Evolutionary conservation across 1,140 invertebrate genomes (phyloP).

Genomic region (Zaprionus camerounensis): DNA sequence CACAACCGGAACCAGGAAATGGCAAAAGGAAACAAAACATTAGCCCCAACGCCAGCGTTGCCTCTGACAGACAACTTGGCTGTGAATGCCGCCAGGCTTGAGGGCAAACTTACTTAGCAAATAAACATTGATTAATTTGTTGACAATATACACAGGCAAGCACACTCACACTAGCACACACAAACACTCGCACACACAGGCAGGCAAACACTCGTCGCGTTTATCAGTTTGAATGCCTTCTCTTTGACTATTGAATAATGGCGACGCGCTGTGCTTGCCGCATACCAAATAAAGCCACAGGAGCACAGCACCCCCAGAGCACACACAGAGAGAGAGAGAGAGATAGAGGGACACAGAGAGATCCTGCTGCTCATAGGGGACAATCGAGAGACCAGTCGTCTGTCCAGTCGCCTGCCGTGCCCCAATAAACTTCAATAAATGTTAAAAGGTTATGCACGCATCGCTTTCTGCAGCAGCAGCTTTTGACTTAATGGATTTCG

Average conservation of each 20-base stretch:
- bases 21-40: slow-evolving; percentile 79
- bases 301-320: neutral
- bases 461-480: slow-evolving; percentile 26
- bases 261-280: slow-evolving; percentile 49
- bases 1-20: slow-evolving; percentile 70
- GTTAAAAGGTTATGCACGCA: slow-evolving; percentile 78
- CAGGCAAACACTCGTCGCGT: slow-evolving; percentile 14
- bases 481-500: slow-evolving; percentile 77
- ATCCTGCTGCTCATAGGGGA: neutral
- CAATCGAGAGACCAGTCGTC: neutral
- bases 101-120: slow-evolving; percentile 83
- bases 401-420: slow-evolving; percentile 4
- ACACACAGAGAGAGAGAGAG: neutral
- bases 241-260: slow-evolving; percentile 76
- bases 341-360: neutral
- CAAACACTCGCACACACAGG: slow-evolving; percentile 21
- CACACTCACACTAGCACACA: slow-evolving; percentile 20
- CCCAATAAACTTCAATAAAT: slow-evolving; percentile 81
- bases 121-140: slow-evolving; percentile 84
- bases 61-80: slow-evolving; percentile 37
- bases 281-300: slow-evolving; percentile 69
- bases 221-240: slow-evolving; percentile 40
- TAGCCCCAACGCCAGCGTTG: slow-evolving; percentile 30
- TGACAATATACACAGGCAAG: slow-evolving; percentile 69
- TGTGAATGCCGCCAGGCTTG: slow-evolving; percentile 43